Evolutionary conservation across 2,113 vertebrate genomes (phyloP).

Genomic region (Tupaia chinensis): DNA sequence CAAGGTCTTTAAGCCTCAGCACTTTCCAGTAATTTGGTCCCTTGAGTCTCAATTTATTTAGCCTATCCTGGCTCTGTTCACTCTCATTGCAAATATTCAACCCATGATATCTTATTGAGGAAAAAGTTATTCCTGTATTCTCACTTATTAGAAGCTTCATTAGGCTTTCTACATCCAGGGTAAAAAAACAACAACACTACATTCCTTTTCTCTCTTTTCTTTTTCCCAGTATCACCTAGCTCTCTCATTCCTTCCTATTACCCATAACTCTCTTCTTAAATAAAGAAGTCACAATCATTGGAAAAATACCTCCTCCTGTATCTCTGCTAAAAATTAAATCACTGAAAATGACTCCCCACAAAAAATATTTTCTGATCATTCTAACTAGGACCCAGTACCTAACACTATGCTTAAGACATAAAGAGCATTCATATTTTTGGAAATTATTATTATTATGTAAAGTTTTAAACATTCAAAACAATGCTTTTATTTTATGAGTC

Average conservation of each 20-base stretch:
- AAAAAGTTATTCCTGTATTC: not conserved
- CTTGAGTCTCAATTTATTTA: constrained; percentile 58
- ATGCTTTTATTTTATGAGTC: constrained; percentile 22
- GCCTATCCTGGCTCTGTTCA: constrained; percentile 43
- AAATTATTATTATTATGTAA: not conserved
- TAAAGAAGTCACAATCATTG: not conserved
- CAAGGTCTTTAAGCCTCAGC: constrained; percentile 31
- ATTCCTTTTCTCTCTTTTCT: constrained; percentile 6
- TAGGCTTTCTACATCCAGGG: not conserved
- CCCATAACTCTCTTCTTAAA: not conserved
- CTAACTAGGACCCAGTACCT: not conserved
- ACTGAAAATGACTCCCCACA: not conserved
- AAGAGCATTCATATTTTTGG: not conserved
- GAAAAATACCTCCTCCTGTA: constrained; percentile 8
- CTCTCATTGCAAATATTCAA: constrained; percentile 55
- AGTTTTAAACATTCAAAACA: constrained; percentile 31
- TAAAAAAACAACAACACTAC: not conserved
- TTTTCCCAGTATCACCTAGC: not conserved
- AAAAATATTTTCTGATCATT: constrained; percentile 24
- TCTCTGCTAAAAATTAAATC: constrained; percentile 29
- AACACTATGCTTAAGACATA: constrained; percentile 25
- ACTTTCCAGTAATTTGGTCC: constrained; percentile 61
- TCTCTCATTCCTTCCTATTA: constrained; percentile 10
- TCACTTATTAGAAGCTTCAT: constrained; percentile 41
- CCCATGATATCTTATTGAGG: constrained; percentile 52